Conservation (phyloP, 2,888 invertebrate species). For the Tigriopus californicus region DNA sequence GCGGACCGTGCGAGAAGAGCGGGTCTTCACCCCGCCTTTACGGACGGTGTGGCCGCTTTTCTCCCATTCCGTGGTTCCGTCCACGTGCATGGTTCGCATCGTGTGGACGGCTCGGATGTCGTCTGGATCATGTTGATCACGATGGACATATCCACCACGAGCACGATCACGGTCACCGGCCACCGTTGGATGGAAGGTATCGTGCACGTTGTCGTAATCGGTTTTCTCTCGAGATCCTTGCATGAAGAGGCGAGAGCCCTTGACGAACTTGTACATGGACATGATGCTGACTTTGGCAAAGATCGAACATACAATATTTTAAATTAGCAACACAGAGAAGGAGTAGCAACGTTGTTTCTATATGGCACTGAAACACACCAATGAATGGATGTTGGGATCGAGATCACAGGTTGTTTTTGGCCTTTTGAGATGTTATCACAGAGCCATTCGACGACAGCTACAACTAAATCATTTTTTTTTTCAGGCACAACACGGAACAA, state of each 20-base stretch:
- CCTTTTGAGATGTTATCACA: too few relatives aligned
- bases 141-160: constrained; percentile 7
- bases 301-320: too few relatives aligned
- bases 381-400: too few relatives aligned
- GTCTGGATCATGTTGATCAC: constrained; percentile 24
- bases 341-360: too few relatives aligned
- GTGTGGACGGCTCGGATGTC: constrained; percentile 57
- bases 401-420: too few relatives aligned
- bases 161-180: constrained; percentile 14
- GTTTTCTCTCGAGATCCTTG: constrained; percentile 49
- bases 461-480: too few relatives aligned
- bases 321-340: too few relatives aligned
- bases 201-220: constrained; percentile 33
- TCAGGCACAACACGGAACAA: too few relatives aligned
- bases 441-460: too few relatives aligned
- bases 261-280: constrained; percentile 62
- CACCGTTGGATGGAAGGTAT: constrained; percentile 26
- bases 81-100: constrained; percentile 24
- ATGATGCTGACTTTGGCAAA: constrained; percentile 24
- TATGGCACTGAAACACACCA: too few relatives aligned
- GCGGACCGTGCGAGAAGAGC: constrained; percentile 65
- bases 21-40: constrained; percentile 46
- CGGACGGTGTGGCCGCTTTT: constrained; percentile 7
- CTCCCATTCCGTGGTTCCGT: constrained; percentile 19
- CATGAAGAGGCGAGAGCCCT: constrained; percentile 52